Evolutionary conservation across 2,113 vertebrate genomes (phyloP), one percentile per base, ranked within the genome.

Genomic region (Tonatia bakeri): DNA sequence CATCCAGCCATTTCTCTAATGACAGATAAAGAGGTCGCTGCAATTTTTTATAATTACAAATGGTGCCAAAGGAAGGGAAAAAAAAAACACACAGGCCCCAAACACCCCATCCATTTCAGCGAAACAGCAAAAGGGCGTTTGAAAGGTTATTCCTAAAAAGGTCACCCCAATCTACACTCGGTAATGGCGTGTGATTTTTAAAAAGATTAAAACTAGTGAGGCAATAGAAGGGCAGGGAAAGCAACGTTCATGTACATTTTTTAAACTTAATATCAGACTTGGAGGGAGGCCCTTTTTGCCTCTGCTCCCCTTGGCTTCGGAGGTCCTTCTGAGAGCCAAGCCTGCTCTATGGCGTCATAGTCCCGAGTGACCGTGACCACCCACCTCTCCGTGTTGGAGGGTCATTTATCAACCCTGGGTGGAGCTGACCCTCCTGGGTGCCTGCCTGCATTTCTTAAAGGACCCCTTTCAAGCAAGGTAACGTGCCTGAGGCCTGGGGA

Each of bases 21-120:
- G 85, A 91, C 0, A 26, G 84, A 45, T 81, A 87, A 36, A 36
- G 61, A 91, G 81, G 77, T 56, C 5, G 4, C 92, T 22, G 61
- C 50, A 47, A 91, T 95, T 91, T 94, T 82, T 87, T 56, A 81
- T 76, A 92, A 94, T 97, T 86, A 97, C 89, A 79, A 90, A 93
- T n/a, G 40, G 73, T 84, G 43, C 54, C 3, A 12, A 16, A 33
- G 36, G 5, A 1, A 7, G 7, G 38, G 7, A 31, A 31, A 31
- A 28, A 64, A 31, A 64, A 26, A 26, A 59, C 47, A 52, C 50
- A 52, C 59, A 13, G 40, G 15, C 45, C 70, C 65, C 50, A 15
- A 5, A 16, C 26, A 38, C 65, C 56, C n/a, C 52, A 38, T 75
- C 43, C 38, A 76, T 84, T 26, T 87, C 65, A 43, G 67, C 19